Evolutionary conservation across 2,888 invertebrate genomes (phyloP), one percentile per base, ranked within the genome.

Genomic region (Pseudanteris insignis): DNA sequence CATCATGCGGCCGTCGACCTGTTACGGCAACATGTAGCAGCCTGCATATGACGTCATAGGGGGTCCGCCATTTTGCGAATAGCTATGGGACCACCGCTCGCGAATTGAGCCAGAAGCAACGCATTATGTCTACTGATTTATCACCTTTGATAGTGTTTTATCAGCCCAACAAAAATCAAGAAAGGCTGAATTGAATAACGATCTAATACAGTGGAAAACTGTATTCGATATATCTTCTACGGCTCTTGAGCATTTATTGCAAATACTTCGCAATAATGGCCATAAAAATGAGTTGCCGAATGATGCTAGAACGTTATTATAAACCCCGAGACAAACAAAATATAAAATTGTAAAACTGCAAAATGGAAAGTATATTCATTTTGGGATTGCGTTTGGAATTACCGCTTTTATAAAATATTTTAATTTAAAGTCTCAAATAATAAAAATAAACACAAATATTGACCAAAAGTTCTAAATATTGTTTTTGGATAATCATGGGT

Each of bases 311-410:
- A 34, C 46, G 9, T 46, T 46, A 8, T n/a, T 46, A 11, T 14
- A 36, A 28, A 28, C n/a, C n/a, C 13, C n/a, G 5, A 3, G 8
- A 8, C 18, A 36, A 14, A 2, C 21, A 11, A 28, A 12, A 15
- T 29, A 4, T 36, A 36, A 1, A 18, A 13, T 47, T 13, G 12
- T 21, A 13, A 2, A 10, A 5, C 13, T 47, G 14, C 6, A 36
- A 29, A 18, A 47, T 5, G 47, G 47, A 21, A 47, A 47, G 29
- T 47, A 47, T 14, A n/a, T 47, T 9, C 47, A 36, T 21, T 37
- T 47, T 11, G 47, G 41, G 4, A 18, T 40, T 5, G 9, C 10
- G 18, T 15, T 28, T 30, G 18, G 15, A 11, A 10, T 40, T 15
- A 8, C 26, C 10, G 29, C 12, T 2, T n/a, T 8, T 8, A 26